phyloP scores from a whole-genome alignment of 2,113 vertebrate genomes.

The Rhizomys pruinosus region DNA sequence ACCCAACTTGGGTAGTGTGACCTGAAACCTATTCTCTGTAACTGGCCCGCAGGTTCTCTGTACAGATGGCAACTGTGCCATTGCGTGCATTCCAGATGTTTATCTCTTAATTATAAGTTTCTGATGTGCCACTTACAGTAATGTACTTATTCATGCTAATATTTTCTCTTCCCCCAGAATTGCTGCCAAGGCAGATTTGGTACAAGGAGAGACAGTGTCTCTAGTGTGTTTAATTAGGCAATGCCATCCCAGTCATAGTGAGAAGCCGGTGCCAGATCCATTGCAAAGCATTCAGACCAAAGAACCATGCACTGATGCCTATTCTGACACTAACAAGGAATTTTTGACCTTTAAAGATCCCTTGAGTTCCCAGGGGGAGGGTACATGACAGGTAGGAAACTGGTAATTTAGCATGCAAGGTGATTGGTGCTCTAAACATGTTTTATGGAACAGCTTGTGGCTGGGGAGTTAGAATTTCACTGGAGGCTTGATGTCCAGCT shows the following conservation, averaged over 20 bases:
- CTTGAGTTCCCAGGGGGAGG: neutral
- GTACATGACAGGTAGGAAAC: rapidly evolving
- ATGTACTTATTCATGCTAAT: slow-evolving; percentile 67
- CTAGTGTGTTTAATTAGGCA: slow-evolving; percentile 48
- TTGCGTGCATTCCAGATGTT: slow-evolving; percentile 62
- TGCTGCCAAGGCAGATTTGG: slow-evolving; percentile 22
- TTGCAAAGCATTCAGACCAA: slow-evolving; percentile 24
- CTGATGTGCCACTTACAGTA: slow-evolving; percentile 66
- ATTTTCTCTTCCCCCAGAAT: slow-evolving; percentile 51
- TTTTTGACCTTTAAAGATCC: neutral
- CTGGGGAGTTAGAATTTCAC: neutral
- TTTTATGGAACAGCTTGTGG: neutral
- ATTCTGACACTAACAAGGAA: neutral
- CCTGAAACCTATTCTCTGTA: slow-evolving; percentile 49
- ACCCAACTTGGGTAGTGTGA: neutral
- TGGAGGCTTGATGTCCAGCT: neutral
- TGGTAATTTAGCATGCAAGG: neutral
- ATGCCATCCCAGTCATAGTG: neutral
- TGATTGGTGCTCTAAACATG: neutral
- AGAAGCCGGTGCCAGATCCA: slow-evolving; percentile 23
- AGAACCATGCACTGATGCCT: neutral
- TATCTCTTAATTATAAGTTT: slow-evolving; percentile 76
- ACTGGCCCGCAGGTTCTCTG: neutral
- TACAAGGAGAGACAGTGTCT: slow-evolving; percentile 63
- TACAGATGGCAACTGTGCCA: neutral